Evolutionary conservation across 1,140 invertebrate species (phyloP).

Genomic region (Liolophura sinensis): DNA sequence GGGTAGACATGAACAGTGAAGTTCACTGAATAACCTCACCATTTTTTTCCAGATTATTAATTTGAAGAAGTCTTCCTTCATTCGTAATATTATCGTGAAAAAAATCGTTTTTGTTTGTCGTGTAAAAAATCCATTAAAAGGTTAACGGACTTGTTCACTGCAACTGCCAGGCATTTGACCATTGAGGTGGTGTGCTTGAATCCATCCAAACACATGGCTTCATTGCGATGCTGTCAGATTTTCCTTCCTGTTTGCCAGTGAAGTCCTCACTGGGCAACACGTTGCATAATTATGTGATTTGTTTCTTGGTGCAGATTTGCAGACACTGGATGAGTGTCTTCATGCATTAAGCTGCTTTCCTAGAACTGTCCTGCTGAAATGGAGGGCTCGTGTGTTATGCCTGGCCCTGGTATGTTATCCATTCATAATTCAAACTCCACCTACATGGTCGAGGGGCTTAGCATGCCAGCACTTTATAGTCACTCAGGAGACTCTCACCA

Average conservation of each 20-base stretch:
- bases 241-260: neutral
- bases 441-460: too few relatives aligned
- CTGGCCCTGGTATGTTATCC: constrained; percentile 35
- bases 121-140: neutral
- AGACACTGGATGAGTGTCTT: constrained; percentile 22
- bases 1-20: too few relatives aligned
- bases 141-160: neutral
- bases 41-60: too few relatives aligned
- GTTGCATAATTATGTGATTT: neutral
- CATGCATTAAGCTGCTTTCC: constrained; percentile 32
- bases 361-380: constrained; percentile 35
- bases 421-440: too few relatives aligned
- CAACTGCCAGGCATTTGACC: neutral
- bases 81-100: too few relatives aligned
- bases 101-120: too few relatives aligned
- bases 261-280: neutral
- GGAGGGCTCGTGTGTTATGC: constrained; percentile 41
- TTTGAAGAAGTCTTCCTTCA: too few relatives aligned
- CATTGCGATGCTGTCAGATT: constrained; percentile 2
- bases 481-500: too few relatives aligned
- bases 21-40: too few relatives aligned
- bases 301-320: constrained; percentile 14
- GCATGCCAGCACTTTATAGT: too few relatives aligned
- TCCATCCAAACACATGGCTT: neutral
- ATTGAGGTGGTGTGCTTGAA: too few relatives aligned